Evolutionary conservation across 2,888 invertebrate genomes (phyloP), one percentile per base, ranked within the genome.

Genomic region (Lypha dubia): DNA sequence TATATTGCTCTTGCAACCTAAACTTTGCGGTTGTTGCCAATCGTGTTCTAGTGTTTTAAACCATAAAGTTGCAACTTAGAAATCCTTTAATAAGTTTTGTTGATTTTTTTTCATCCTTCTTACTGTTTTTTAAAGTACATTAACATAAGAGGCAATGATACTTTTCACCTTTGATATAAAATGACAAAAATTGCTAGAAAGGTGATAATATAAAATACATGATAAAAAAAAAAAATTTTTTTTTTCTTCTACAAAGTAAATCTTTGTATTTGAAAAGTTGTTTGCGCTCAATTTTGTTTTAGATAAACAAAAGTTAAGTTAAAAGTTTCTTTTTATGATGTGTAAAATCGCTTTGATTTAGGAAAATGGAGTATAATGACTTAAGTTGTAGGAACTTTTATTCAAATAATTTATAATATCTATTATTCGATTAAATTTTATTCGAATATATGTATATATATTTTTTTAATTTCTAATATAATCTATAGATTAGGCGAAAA

Each of bases 101-200:
- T 68, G 56, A 58, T 41, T 53, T 15, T 46, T 58, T 67, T 15
- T 15, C n/a, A n/a, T n/a, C 9, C 32, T 28, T 28, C 28, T 28
- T 28, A 28, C 5, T 28, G 2, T 28, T 53, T 56, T 24, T 8
- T 15, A 15, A 65, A 71, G 53, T 73, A 60, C 53, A 83, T 83
- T 79, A 83, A 73, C 62, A 74, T 83, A 79, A 83, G 62, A 73
- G 44, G 58, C 63, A 62, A 51, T 73, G 77, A 73, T 83, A 79
- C 67, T 68, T 79, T 74, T 62, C 73, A 83, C 68, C 73, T 79
- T 79, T 83, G 68, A 68, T 74, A 67, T 68, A 3, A 38, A 73
- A 79, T 79, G 65, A 44, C 24, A 79, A 56, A 49, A 38, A 44
- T 53, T 32, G 9, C 35, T 35, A 67, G 44, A 67, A 77, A 83